Percentiles rank a stretch among this genome's conserved stretches.
Conservation (phyloP, 2,888 invertebrate genomes). For the Cheilosia urbana region DNA sequence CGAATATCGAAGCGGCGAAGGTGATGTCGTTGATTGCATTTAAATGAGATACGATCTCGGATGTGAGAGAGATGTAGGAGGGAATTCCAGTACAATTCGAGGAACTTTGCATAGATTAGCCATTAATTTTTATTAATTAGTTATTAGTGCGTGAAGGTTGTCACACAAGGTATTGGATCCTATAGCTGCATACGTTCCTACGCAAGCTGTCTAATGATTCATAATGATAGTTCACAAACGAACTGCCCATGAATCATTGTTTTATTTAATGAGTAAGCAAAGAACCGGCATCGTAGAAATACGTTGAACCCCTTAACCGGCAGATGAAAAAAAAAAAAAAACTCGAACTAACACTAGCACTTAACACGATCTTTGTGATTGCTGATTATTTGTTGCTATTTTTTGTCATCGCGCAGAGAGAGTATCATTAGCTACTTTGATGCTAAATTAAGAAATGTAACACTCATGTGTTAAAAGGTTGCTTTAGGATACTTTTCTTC, state of each 20-base stretch:
- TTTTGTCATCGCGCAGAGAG: no score
- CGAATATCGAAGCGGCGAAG: slow-evolving; percentile 35
- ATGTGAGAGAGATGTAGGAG: slow-evolving; percentile 23
- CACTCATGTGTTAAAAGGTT: no score
- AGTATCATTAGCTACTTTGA: no score
- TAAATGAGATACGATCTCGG: slow-evolving; percentile 72
- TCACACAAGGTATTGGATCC: background rate
- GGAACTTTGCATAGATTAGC: slow-evolving; percentile 30
- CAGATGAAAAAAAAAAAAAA: background rate
- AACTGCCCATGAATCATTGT: slow-evolving; percentile 41
- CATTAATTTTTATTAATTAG: slow-evolving; percentile 27
- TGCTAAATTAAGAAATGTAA: no score
- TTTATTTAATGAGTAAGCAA: slow-evolving; percentile 40
- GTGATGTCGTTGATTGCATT: slow-evolving; percentile 76
- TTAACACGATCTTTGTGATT: background rate
- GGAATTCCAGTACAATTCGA: slow-evolving; percentile 33
- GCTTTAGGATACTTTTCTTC: no score
- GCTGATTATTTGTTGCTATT: no score
- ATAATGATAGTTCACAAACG: slow-evolving; percentile 9
- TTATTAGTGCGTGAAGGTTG: slow-evolving; percentile 22
- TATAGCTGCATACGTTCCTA: background rate
- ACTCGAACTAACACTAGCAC: background rate
- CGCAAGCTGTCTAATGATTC: slow-evolving; percentile 24
- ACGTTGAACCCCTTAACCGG: slow-evolving; percentile 6
- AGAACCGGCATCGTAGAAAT: slow-evolving; percentile 17